Evolutionary conservation across 1,140 invertebrate genomes (phyloP).

Genomic region (Lepeophtheirus salmonis): DNA sequence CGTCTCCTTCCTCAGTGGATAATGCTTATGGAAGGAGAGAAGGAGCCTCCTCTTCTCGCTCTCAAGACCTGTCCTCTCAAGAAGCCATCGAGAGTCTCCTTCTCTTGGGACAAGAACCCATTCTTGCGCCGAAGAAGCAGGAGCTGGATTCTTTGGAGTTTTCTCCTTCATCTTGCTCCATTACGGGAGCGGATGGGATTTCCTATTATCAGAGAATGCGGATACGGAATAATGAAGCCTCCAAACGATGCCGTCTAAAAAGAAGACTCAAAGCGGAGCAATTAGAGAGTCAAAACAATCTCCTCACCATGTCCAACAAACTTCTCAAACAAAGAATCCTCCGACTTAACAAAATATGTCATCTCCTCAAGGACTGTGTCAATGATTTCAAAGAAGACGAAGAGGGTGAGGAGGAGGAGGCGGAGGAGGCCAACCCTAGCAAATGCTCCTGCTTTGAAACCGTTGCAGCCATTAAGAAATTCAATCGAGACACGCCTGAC

Average conservation of each 20-base stretch:
- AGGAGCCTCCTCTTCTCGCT: too few relatives aligned
- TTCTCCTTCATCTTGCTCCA: neutral
- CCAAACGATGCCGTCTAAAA: slow-evolving; percentile 15
- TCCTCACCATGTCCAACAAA: slow-evolving; percentile 2
- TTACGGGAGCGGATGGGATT: neutral
- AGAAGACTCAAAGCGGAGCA: slow-evolving; percentile 8
- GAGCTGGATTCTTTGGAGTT: neutral
- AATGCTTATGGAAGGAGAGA: too few relatives aligned
- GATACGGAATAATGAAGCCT: slow-evolving; percentile 16
- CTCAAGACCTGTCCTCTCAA: neutral
- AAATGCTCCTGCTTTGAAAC: neutral
- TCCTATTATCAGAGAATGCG: slow-evolving; percentile 16
- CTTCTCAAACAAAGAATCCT: slow-evolving; percentile 1
- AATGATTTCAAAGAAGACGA: neutral
- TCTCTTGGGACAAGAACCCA: neutral
- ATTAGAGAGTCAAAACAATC: neutral
- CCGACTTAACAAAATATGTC: neutral
- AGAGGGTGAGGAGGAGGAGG: neutral
- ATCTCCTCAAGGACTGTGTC: neutral
- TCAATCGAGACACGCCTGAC: neutral
- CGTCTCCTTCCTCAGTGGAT: neutral
- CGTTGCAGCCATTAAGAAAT: neutral
- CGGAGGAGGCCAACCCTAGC: neutral
- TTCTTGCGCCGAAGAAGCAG: neutral
- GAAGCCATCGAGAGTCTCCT: neutral